Conservation (phyloP, 2,888 invertebrate species). For the Apodemia zela region DNA sequence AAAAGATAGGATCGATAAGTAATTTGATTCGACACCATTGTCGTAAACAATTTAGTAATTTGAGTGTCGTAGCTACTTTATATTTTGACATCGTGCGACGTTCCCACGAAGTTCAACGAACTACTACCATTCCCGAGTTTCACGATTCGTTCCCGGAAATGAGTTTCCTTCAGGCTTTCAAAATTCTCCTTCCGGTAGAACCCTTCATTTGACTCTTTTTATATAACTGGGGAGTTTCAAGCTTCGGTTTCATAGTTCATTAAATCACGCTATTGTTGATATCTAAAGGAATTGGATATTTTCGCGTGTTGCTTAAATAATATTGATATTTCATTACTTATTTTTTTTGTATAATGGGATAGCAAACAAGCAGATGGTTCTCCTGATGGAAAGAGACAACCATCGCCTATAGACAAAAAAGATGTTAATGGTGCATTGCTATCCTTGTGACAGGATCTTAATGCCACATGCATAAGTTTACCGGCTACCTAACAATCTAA, state of each 20-base stretch:
- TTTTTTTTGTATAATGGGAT: too few species aligned
- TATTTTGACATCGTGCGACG: not conserved
- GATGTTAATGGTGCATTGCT: too few species aligned
- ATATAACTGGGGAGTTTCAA: not conserved
- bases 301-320: not conserved
- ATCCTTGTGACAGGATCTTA: too few species aligned
- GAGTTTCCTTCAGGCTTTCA: slow-evolving; percentile 2
- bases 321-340: too few species aligned
- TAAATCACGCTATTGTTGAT: not conserved
- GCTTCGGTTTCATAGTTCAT: slow-evolving; percentile 3
- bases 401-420: too few species aligned
- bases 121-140: not conserved
- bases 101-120: not conserved
- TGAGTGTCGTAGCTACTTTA: not conserved
- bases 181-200: not conserved
- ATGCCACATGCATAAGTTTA: too few species aligned
- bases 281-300: not conserved
- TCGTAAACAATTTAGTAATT: not conserved
- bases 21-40: not conserved
- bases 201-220: slow-evolving; percentile 10
- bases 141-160: not conserved
- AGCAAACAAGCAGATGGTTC: too few species aligned
- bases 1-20: not conserved
- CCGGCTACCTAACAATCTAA: too few species aligned
- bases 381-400: too few species aligned